Evolutionary conservation across 2,797 vertebrate species (phyloP).

Genomic region (Columba guinea): DNA sequence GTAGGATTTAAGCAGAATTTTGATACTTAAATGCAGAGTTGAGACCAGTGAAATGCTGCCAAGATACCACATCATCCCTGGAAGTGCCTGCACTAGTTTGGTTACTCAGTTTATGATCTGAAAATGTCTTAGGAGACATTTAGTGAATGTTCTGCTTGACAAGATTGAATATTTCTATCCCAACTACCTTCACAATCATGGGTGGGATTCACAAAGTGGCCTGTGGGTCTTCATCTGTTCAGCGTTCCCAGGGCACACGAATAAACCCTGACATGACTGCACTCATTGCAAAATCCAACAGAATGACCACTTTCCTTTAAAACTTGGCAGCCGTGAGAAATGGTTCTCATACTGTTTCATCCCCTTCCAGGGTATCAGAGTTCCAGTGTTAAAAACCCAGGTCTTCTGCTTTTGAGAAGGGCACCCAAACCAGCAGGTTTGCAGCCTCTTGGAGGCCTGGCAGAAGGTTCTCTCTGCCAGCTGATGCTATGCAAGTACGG

Average conservation of each 20-base stretch:
- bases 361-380: neutral
- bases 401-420: neutral
- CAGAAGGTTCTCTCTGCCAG: neutral
- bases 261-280: neutral
- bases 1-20: slow-evolving; percentile 62
- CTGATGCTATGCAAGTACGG: neutral
- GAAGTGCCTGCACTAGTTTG: neutral
- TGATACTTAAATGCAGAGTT: slow-evolving; percentile 63
- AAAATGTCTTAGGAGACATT: neutral
- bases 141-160: neutral
- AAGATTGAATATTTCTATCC: neutral
- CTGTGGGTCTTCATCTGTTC: neutral
- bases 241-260: rapidly evolving
- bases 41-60: slow-evolving; percentile 60
- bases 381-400: neutral
- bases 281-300: neutral
- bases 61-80: slow-evolving; percentile 53
- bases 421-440: neutral
- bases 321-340: neutral
- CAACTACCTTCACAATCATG: neutral
- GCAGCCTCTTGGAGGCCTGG: neutral
- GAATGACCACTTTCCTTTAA: neutral
- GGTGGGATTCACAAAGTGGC: neutral
- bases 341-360: neutral
- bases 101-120: slow-evolving; percentile 23